Base-by-base conservation (phyloP, 2,888 invertebrate genomes). In the Deroplatys truncata region DNA sequence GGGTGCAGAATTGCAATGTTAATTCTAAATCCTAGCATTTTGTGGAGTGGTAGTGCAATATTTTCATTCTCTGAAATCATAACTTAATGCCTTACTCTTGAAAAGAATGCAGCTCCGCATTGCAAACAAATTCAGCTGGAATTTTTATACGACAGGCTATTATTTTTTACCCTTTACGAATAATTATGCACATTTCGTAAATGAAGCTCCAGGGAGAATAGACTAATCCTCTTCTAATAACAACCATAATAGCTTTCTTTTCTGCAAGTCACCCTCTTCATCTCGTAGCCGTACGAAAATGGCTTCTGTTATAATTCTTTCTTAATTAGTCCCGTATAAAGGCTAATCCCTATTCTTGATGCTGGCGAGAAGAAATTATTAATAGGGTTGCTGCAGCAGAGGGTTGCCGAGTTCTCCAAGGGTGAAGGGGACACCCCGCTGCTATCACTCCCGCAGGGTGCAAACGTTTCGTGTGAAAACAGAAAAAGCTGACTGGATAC, bases 271-370 rank as follows among this genome's bases (percentile, higher is more conserved):
- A 72, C 56, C 56, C 56, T 72, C 20, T 72, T 72, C 56, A 72
- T 72, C 56, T 72, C 56, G 20, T 72, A 72, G 56, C 56, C 20
- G 25, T 72, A 15, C 82, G 25, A 87, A 82, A 83, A 87, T n/a
- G 25, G 72, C 82, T 31, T 87, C 43, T 87, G 82, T 28, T 87
- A 28, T 87, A 87, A 87, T 87, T 87, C 87, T 87, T 87, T 83
- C 87, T 87, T 87, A 87, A 87, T 87, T 87, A 87, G 82, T 82
- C 82, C 20, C 20, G n/a, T 35, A 72, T 87, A n/a, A 35, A 87
- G 87, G 56, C 56, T 72, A 72, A 72, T 72, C 56, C 56, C 56
- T 72, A 72, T 72, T 72, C 56, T 72, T 72, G 56, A 72, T 72
- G 56, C 20, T 72, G 56, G 56, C 56, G 56, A 72, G 56, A 72